Percentiles rank a stretch among this genome's conserved stretches.
Conservation (phyloP, 2,113 vertebrate species). For the Rhodinocichla rosea region DNA sequence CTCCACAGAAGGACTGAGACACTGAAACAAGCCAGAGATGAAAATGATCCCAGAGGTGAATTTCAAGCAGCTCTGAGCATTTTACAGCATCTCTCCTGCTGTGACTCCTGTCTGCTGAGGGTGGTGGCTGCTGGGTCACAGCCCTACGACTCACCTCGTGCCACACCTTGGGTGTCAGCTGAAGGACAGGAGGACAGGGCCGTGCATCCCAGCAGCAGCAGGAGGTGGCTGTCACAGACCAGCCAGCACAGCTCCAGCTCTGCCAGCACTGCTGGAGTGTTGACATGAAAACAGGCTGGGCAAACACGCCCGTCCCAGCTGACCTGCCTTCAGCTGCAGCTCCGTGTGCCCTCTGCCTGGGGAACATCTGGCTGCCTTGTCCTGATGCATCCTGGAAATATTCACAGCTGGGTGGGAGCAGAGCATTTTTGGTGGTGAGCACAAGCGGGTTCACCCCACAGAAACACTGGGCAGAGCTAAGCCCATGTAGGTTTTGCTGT, state of each 20-base stretch:
- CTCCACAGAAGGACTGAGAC: not conserved
- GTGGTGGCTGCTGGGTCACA: fast-evolving
- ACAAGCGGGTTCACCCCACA: not conserved
- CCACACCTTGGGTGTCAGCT: not conserved
- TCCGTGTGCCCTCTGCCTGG: not conserved
- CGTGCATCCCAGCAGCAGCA: fast-evolving
- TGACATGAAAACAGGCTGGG: not conserved
- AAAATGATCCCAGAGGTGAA: not conserved
- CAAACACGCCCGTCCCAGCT: not conserved
- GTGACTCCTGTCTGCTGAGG: fast-evolving
- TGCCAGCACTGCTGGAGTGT: fast-evolving
- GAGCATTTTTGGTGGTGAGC: fast-evolving
- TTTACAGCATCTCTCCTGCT: not conserved
- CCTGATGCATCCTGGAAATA: not conserved
- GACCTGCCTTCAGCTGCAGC: not conserved
- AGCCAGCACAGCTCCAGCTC: not conserved
- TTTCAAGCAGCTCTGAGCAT: not conserved
- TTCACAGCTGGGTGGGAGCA: not conserved
- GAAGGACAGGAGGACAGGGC: not conserved
- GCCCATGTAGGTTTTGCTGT: fast-evolving
- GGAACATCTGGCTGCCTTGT: not conserved
- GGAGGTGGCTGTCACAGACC: not conserved
- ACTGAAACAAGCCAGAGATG: not conserved
- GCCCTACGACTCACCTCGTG: fast-evolving
- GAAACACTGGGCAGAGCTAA: not conserved